Percentiles rank a stretch among this genome's conserved stretches.
phyloP scores from a whole-genome alignment of 2,888 invertebrate species.

The Arctia plantaginis region DNA sequence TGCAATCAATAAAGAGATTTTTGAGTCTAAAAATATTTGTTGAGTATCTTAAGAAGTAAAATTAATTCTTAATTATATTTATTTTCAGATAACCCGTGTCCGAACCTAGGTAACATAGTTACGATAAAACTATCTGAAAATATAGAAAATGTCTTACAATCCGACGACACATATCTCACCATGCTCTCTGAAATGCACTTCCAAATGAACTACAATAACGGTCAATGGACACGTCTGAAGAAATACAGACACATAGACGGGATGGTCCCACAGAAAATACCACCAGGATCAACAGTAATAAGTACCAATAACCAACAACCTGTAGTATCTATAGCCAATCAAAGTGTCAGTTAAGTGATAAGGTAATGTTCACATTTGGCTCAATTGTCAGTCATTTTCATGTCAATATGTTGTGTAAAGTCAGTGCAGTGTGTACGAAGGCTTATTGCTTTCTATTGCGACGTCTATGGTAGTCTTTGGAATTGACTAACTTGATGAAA shows the following conservation, averaged over 20 bases:
- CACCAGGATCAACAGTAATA: slow-evolving; percentile 78
- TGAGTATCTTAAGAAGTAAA: neutral
- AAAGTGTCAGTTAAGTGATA: slow-evolving; percentile 72
- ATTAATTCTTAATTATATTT: neutral
- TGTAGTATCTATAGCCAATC: slow-evolving; percentile 79
- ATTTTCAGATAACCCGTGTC: slow-evolving; percentile 96
- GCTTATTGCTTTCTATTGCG: neutral
- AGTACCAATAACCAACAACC: slow-evolving; percentile 78
- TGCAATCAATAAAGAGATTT: neutral
- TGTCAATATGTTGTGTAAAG: slow-evolving; percentile 7
- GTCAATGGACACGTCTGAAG: slow-evolving; percentile 97
- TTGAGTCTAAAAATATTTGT: too few relatives aligned
- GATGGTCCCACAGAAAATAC: slow-evolving; percentile 80
- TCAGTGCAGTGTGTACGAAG: neutral
- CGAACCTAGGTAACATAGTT: slow-evolving; percentile 98
- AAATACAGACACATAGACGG: slow-evolving; percentile 93
- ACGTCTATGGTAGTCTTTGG: neutral
- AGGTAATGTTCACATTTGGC: slow-evolving; percentile 7
- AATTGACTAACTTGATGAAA: neutral
- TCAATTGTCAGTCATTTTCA: neutral
- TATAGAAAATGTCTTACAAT: slow-evolving; percentile 94
- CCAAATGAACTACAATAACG: slow-evolving; percentile 99
- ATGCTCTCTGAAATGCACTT: slow-evolving; percentile 98
- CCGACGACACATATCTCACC: slow-evolving; percentile 92
- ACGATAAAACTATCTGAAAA: slow-evolving; percentile 98